Evolutionary conservation across 2,888 invertebrate genomes (phyloP), one percentile per base, ranked within the genome.

Genomic region (Girardia tigrina): DNA sequence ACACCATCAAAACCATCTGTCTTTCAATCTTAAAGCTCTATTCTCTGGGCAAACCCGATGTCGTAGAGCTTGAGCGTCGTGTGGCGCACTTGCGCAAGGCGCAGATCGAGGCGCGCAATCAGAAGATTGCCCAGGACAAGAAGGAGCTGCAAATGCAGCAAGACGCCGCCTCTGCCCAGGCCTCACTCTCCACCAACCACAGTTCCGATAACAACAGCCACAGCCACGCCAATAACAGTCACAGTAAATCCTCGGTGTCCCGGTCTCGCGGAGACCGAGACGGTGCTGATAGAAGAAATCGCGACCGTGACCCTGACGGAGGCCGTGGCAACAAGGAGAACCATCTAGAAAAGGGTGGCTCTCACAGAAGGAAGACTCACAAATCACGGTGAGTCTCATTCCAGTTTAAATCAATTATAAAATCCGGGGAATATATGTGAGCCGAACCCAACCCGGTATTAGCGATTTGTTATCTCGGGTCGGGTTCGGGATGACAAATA

Each of bases 1-100:
- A 88, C 29, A 89, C 91, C 78, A 90, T 97, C 0, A 87, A 89
- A 75, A 91, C 91, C 80, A 91, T 95, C 74, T 90, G 90, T 80
- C 85, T 88, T 71, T 88, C 89, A 70, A 91, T 95, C 78, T 86
- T 94, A 77, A 88, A 89, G 79, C 86, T 95, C 0, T 97, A 95
- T 82, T 89, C 88, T 77, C 87, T 94, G 75, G 85, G 89, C 1
- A 92, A 92, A 87, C 91, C 90, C 69, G 87, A 86, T 77, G 20
- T 77, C 1, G 28, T 26, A 14, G 70, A 42, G n/a, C n/a, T 75
- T 2, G 74, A 75, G 16, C 16, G 23, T 1, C 75, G 70, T 26
- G 28, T 75, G 16, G 23, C 75, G 1, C 69, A 75, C 4, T 29
- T 75, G 16, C 26, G 74, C n/a, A 74, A 74, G 26, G 74, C 74